Base-by-base conservation (phyloP, 2,797 vertebrate species). In the Falco novaeseelandiae region DNA sequence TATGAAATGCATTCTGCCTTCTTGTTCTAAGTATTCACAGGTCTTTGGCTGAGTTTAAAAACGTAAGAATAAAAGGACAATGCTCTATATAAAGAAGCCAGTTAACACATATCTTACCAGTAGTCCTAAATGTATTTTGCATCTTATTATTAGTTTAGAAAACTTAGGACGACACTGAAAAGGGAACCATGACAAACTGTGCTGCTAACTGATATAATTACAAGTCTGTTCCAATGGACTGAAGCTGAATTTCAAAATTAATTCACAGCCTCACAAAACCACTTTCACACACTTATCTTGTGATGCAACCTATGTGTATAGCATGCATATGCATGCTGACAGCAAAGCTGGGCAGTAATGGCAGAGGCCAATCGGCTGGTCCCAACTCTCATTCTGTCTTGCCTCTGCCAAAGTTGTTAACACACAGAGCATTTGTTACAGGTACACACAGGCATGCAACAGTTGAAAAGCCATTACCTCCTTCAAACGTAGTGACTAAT, bases 241-340 rank as follows among this genome's bases (percentile, higher is more conserved):
- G 74, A 76, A 55, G 42, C 36, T 80, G 14, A 90, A 36, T 65
- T 85, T 92, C 44, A 46, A 46, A 46, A 36, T 48, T 57, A 70
- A 49, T 76, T 93, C 78, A 29, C 30, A 88, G 59, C 72, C 34
- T 77, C 48, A 82, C 27, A 80, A 83, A 62, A 34, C 8, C 48
- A 25, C 40, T 88, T 67, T 78, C 40, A 85, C 36, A 32, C 5
- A n/a, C 26, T 48, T 82, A 18, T 12, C 55, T 62, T 48, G 51
- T 30, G 67, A 48, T 78, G 49, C 9, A 65, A 19, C 26, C 48
- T 46, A 5, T 2, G 0, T 21, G 12, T 76, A 51, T 13, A 55
- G 58, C 1, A 0, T 73, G 74, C 17, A 14, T 46, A 29, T 0
- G 0, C 1, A 1, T 25, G 59, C 57, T 13, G 8, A 52, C 2